Evolutionary conservation across 2,888 invertebrate species (phyloP).

Genomic region (Molorchus minor): DNA sequence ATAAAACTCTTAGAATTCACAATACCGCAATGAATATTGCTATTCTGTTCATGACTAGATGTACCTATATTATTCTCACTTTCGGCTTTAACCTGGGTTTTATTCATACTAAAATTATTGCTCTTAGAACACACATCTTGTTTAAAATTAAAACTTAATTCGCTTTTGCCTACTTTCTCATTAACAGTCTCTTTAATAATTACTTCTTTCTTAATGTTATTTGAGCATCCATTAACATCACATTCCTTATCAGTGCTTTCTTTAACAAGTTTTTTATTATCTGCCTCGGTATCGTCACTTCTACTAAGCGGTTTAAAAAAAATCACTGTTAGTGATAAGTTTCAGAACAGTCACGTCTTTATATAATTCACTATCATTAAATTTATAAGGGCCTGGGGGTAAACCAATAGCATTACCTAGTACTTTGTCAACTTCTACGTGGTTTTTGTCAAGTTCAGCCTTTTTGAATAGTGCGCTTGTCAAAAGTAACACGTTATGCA

Average conservation of each 20-base stretch:
- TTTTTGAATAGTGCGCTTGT: conserved; percentile 57
- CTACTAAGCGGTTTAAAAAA: conserved; percentile 44
- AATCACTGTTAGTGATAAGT: conserved; percentile 50
- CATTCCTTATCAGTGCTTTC: not conserved
- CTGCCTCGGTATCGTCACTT: not conserved
- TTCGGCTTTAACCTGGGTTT: not conserved
- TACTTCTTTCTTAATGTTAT: not conserved
- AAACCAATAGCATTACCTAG: conserved; percentile 55
- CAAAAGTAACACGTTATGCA: conserved; percentile 54
- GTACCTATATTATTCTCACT: not conserved
- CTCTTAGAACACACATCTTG: not conserved
- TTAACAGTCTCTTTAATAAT: not conserved
- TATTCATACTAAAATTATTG: not conserved
- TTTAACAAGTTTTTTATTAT: conserved; percentile 13
- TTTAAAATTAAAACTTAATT: not conserved
- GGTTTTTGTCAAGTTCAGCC: conserved; percentile 46
- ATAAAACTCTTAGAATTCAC: not conserved
- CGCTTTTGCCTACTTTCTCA: not conserved
- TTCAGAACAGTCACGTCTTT: conserved; percentile 55
- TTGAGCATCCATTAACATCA: not conserved
- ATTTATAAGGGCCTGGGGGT: conserved; percentile 54
- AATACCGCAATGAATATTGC: not conserved
- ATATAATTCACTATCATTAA: conserved; percentile 55
- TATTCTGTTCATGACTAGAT: too few relatives aligned
- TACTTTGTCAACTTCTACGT: conserved; percentile 55